Conservation (phyloP, 2,113 vertebrate species). For the Cromileptes altivelis region DNA sequence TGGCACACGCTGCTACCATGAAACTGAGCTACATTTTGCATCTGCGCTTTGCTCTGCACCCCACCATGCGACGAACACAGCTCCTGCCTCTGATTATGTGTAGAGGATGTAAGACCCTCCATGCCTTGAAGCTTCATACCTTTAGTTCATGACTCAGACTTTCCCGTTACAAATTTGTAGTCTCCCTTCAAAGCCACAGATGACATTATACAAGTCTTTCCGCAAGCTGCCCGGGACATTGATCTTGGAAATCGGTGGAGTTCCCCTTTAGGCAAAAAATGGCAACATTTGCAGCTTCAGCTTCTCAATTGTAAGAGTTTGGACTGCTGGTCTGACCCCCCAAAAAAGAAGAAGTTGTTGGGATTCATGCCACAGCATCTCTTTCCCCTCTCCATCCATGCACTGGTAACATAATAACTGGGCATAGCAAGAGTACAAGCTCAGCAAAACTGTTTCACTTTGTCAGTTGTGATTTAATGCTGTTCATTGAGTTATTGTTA, state of each 20-base stretch:
- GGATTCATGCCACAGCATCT: no score
- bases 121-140: neutral
- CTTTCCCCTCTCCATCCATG: no score
- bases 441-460: no score
- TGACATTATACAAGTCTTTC: neutral
- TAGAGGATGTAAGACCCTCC: neutral
- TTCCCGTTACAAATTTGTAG: neutral
- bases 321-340: neutral
- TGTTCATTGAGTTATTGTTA: no score
- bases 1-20: neutral
- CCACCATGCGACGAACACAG: neutral
- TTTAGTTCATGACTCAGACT: neutral
- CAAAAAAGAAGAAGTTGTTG: neutral
- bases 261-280: neutral
- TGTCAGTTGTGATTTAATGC: no score
- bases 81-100: neutral
- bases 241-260: neutral
- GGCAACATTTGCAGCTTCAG: neutral
- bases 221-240: neutral
- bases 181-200: neutral
- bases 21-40: neutral
- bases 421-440: no score
- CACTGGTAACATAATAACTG: no score
- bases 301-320: neutral
- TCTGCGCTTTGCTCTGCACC: neutral